phyloP scores from a whole-genome alignment of 2,797 vertebrate genomes.

The Paedocypris micromegethes region DNA sequence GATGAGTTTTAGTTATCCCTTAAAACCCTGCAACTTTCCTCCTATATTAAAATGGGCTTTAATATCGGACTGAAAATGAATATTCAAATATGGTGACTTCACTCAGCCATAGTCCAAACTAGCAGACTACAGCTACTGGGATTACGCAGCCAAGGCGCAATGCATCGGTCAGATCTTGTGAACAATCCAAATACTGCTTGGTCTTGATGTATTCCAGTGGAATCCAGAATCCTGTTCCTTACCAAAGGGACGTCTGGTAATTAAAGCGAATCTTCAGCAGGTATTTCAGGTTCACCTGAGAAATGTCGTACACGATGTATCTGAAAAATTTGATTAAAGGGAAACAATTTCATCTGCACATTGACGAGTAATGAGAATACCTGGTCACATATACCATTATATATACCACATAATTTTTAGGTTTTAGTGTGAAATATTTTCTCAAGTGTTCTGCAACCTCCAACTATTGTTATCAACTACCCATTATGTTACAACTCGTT shows the following conservation, averaged over 20 bases:
- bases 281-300: conserved; percentile 95
- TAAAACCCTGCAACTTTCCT: conserved; percentile 7
- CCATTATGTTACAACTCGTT: too few relatives aligned
- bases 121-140: conserved; percentile 26
- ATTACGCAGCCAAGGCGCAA: not conserved
- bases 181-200: conserved; percentile 3
- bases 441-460: too few relatives aligned
- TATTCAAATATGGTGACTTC: conserved; percentile 14
- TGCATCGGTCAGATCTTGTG: conserved; percentile 19
- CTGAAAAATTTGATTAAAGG: conserved; percentile 76
- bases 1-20: not conserved
- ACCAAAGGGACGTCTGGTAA: conserved; percentile 94
- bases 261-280: conserved; percentile 96
- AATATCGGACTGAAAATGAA: conserved; percentile 4
- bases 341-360: conserved; percentile 29
- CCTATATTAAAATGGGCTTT: conserved; percentile 11
- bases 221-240: conserved; percentile 54
- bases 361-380: too few relatives aligned
- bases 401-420: too few relatives aligned
- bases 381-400: too few relatives aligned
- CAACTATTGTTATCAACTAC: too few relatives aligned
- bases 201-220: conserved; percentile 36
- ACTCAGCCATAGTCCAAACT: not conserved
- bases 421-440: too few relatives aligned
- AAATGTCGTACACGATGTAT: conserved; percentile 94